Evolutionary conservation across 2,797 vertebrate species (phyloP).

Genomic region (Falco columbarius): DNA sequence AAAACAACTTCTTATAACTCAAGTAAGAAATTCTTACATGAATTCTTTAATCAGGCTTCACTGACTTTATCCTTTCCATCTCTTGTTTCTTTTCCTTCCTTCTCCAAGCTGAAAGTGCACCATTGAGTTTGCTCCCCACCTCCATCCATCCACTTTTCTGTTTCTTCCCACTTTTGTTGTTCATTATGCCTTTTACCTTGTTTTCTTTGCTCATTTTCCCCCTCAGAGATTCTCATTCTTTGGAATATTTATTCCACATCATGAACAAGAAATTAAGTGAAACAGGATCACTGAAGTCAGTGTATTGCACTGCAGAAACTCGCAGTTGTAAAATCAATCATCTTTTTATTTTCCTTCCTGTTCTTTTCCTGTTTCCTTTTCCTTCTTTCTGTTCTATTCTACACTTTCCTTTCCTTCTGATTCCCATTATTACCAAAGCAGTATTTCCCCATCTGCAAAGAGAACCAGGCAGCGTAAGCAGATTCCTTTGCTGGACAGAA

Average conservation of each 20-base stretch:
- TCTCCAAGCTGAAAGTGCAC: not conserved
- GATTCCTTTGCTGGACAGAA: not conserved
- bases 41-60: not conserved
- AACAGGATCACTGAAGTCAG: not conserved
- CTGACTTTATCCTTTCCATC: not conserved
- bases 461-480: not conserved
- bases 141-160: not conserved
- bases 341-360: not conserved
- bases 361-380: not conserved
- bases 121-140: not conserved
- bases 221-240: not conserved
- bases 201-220: not conserved
- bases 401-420: not conserved
- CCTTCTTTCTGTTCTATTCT: not conserved
- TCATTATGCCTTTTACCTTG: not conserved
- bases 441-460: not conserved
- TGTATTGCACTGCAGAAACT: not conserved
- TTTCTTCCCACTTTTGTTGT: not conserved
- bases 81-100: not conserved
- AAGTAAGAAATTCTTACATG: not conserved
- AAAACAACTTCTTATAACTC: not conserved
- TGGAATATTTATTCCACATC: not conserved
- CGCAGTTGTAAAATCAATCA: not conserved
- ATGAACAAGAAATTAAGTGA: not conserved
- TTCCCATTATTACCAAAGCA: not conserved